phyloP scores from a whole-genome alignment of 2,888 invertebrate species.

The Dromius quadrimaculatus region DNA sequence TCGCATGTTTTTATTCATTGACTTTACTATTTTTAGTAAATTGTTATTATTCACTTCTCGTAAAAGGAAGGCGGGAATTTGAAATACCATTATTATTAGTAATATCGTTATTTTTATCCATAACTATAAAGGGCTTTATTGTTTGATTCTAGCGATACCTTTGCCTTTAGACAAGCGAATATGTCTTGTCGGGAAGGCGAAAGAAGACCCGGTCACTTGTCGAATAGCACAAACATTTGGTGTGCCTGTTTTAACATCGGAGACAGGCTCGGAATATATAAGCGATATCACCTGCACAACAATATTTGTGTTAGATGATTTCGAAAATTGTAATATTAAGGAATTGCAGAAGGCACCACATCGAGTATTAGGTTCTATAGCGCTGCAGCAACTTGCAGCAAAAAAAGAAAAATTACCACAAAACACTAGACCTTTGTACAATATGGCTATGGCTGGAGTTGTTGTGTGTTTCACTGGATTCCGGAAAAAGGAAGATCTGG shows the following conservation, averaged over 20 bases:
- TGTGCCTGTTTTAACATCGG: slow-evolving; percentile 74
- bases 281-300: slow-evolving; percentile 73
- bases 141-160: slow-evolving; percentile 58
- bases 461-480: slow-evolving; percentile 95
- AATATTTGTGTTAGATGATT: slow-evolving; percentile 80
- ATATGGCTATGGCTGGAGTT: slow-evolving; percentile 88
- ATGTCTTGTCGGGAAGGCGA: slow-evolving; percentile 74
- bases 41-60: slow-evolving; percentile 19
- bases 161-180: slow-evolving; percentile 71
- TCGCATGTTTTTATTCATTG: neutral
- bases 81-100: slow-evolving; percentile 29
- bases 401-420: slow-evolving; percentile 79
- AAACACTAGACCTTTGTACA: slow-evolving; percentile 86
- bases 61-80: slow-evolving; percentile 17
- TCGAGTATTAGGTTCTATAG: slow-evolving; percentile 85
- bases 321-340: slow-evolving; percentile 80
- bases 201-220: slow-evolving; percentile 69
- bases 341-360: slow-evolving; percentile 75
- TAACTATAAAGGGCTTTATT: slow-evolving; percentile 11
- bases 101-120: slow-evolving; percentile 13
- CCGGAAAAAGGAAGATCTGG: slow-evolving; percentile 89
- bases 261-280: slow-evolving; percentile 72
- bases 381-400: slow-evolving; percentile 80
- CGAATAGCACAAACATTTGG: slow-evolving; percentile 74
- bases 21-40: slow-evolving; percentile 1